Percentiles rank a stretch among this genome's conserved stretches.
Evolutionary conservation across 2,113 vertebrate species (phyloP).

Genomic region (Crotalus horridus): DNA sequence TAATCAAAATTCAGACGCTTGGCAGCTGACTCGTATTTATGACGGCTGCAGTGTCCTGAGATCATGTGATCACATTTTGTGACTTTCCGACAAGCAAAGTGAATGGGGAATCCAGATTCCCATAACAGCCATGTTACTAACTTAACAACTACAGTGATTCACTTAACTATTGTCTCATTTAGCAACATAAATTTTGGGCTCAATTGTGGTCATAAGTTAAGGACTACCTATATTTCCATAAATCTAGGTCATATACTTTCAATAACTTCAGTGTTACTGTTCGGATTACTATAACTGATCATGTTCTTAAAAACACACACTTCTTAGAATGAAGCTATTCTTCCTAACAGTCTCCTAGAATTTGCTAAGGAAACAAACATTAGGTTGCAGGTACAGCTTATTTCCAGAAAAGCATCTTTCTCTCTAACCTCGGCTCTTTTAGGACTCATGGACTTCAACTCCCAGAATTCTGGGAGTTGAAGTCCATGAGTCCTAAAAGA

Average conservation of each 20-base stretch:
- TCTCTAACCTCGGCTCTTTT: not conserved
- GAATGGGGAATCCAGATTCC: not conserved
- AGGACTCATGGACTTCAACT: too few species aligned
- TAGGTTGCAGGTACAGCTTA: not conserved
- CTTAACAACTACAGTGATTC: not conserved
- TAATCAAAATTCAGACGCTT: not conserved
- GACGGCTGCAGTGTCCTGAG: not conserved
- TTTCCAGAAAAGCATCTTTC: not conserved
- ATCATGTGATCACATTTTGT: not conserved
- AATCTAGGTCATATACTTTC: slow-evolving; percentile 34
- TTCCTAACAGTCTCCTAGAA: not conserved
- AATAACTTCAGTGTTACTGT: slow-evolving; percentile 28
- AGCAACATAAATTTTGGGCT: not conserved
- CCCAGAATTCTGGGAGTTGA: too few species aligned
- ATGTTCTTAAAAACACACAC: not conserved
- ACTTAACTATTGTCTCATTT: not conserved
- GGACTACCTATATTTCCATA: not conserved
- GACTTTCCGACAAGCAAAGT: not conserved
- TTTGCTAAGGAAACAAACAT: not conserved
- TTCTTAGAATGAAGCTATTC: not conserved
- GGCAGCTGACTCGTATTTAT: not conserved
- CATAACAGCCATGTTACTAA: not conserved
- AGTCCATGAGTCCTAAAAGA: too few species aligned
- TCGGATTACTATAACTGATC: slow-evolving; percentile 31
- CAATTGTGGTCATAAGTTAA: not conserved